Evolutionary conservation across 2,888 invertebrate species (phyloP).

Genomic region (Dione vanillae): DNA sequence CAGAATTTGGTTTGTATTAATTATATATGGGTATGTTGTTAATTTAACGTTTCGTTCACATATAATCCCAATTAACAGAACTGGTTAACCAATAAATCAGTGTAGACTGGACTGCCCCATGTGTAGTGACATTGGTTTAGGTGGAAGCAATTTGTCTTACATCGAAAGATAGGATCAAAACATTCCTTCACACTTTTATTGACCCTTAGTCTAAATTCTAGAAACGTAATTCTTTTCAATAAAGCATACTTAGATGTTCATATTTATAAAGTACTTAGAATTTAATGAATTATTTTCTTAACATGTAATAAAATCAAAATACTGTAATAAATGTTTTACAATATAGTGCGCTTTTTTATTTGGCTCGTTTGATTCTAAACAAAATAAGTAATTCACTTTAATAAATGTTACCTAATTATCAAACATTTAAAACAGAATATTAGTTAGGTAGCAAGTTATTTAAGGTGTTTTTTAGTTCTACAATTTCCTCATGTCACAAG

Average conservation of each 20-base stretch:
- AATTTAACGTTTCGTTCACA: conserved; percentile 23
- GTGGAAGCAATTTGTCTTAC: conserved; percentile 79
- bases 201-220: conserved; percentile 38
- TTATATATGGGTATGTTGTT: too few relatives aligned
- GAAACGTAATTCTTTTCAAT: conserved; percentile 8
- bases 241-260: not conserved
- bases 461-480: too few relatives aligned
- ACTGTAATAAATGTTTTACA: too few relatives aligned
- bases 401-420: too few relatives aligned
- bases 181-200: conserved; percentile 43
- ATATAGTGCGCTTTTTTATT: too few relatives aligned
- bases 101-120: conserved; percentile 54
- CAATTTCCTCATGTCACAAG: too few relatives aligned
- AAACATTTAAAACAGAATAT: too few relatives aligned
- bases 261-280: not conserved
- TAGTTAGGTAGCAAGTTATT: too few relatives aligned
- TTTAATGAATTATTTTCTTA: too few relatives aligned
- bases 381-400: too few relatives aligned
- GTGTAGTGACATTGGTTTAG: conserved; percentile 63
- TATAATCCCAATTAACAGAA: conserved; percentile 53
- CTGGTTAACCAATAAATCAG: conserved; percentile 59
- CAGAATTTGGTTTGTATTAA: not conserved
- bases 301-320: too few relatives aligned
- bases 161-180: conserved; percentile 69
- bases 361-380: too few relatives aligned